Conservation (phyloP, 2,113 vertebrate genomes). For the Caracal caracal region DNA sequence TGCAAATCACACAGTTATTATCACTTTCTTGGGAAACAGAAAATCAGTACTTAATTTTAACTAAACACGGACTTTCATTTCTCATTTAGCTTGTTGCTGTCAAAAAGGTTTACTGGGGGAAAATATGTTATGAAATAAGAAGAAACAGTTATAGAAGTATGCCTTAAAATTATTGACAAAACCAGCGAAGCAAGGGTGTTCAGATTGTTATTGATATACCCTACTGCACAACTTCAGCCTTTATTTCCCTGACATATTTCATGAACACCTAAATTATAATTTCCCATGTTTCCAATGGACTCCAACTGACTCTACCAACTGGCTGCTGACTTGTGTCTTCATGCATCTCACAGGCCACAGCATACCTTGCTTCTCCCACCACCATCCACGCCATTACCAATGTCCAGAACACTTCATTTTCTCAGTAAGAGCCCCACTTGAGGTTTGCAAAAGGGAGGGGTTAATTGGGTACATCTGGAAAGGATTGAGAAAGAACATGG, state of each 20-base stretch:
- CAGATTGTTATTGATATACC: background rate
- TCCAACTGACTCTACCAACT: background rate
- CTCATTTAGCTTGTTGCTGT: slow-evolving; percentile 18
- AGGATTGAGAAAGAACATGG: background rate
- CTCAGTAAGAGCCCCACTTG: background rate
- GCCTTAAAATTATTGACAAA: slow-evolving; percentile 36
- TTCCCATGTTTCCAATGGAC: background rate
- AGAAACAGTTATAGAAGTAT: background rate
- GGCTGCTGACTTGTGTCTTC: background rate
- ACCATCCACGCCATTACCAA: background rate
- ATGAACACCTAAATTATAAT: background rate
- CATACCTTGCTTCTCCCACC: background rate
- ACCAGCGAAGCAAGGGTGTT: background rate
- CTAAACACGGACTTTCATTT: slow-evolving; percentile 10
- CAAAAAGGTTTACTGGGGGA: background rate
- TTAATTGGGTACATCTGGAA: background rate
- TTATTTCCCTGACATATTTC: background rate
- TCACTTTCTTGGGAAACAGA: slow-evolving; percentile 36
- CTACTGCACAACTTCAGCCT: background rate
- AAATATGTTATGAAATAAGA: background rate
- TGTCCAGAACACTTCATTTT: background rate
- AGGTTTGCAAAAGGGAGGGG: background rate
- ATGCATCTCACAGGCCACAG: background rate
- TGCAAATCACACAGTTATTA: slow-evolving; percentile 2
- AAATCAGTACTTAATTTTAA: slow-evolving; percentile 44